Evolutionary conservation across 2,888 invertebrate species (phyloP).

Genomic region (Heliconius ismenius): DNA sequence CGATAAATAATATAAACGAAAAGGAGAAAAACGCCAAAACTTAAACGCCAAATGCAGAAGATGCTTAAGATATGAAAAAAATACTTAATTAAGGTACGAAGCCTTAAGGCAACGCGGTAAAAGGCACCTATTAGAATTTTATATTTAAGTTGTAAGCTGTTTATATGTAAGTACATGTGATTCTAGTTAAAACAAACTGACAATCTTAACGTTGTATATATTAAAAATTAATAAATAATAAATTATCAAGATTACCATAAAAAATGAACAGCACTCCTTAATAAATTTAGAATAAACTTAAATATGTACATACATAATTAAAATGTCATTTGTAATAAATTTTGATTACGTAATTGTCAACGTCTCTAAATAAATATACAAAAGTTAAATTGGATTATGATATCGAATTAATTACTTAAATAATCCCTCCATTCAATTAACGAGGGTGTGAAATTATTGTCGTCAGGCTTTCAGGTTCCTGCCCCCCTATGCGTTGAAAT

Average conservation of each 20-base stretch:
- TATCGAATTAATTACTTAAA: conserved; percentile 15
- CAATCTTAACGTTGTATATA: no score
- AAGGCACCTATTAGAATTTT: no score
- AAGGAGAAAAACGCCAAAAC: no score
- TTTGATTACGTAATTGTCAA: background rate
- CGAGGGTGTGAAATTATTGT: background rate
- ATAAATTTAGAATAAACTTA: background rate
- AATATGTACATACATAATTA: background rate
- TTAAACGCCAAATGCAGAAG: no score
- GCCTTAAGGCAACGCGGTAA: no score
- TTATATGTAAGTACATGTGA: no score
- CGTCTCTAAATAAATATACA: conserved; percentile 4
- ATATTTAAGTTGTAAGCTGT: no score
- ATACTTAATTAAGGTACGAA: no score
- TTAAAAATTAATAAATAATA: no score
- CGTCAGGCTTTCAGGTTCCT: background rate
- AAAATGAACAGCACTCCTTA: background rate
- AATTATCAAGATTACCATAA: background rate
- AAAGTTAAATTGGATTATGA: conserved; percentile 6
- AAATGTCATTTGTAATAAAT: background rate
- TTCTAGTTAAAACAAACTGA: no score
- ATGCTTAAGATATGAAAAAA: no score
- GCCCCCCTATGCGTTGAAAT: background rate
- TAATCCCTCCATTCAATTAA: conserved; percentile 16
- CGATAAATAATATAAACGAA: no score